These are phyloP conservation scores for Apis florea DNA, from an alignment of 1,140 invertebrate genomes.

Conservation along the genomic window DNA sequence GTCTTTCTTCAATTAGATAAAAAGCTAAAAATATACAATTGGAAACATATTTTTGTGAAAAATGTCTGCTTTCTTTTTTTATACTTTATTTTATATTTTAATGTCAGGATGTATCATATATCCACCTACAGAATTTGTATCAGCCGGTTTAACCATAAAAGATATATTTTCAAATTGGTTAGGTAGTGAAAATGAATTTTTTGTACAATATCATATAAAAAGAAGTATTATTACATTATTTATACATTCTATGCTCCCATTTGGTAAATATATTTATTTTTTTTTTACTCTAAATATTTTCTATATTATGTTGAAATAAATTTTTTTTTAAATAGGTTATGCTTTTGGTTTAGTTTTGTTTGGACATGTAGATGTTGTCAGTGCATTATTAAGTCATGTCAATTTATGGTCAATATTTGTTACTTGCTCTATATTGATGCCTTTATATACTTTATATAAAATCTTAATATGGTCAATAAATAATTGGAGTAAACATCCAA, in stretches of 20 bases:
- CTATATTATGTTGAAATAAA: neutral
- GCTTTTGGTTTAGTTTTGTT: constrained; percentile 81
- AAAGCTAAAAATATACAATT: neutral
- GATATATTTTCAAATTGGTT: constrained; percentile 84
- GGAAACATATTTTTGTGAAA: constrained; percentile 16
- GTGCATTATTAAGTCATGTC: constrained; percentile 73
- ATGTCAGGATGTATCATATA: constrained; percentile 86
- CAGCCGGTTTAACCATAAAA: constrained; percentile 87
- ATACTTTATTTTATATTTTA: constrained; percentile 86
- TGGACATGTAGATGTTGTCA: constrained; percentile 76
- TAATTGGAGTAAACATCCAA: constrained; percentile 88
- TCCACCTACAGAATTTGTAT: constrained; percentile 88
- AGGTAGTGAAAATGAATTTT: constrained; percentile 85
- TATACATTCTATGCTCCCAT: constrained; percentile 85
- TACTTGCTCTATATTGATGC: constrained; percentile 73
- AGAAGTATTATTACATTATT: constrained; percentile 85
- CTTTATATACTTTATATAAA: constrained; percentile 73
- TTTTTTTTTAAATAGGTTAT: constrained; percentile 79
- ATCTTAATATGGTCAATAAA: constrained; percentile 85
- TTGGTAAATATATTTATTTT: constrained; percentile 76
- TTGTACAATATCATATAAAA: constrained; percentile 87
- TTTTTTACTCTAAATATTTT: neutral
- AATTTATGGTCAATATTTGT: constrained; percentile 72
- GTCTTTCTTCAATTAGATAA: neutral
- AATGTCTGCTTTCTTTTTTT: constrained; percentile 76